A percentile compares a stretch with the other conserved stretches of the same genome.
Evolutionary conservation across 2,113 vertebrate species (phyloP).

Genomic region (Zosterops japonicus): DNA sequence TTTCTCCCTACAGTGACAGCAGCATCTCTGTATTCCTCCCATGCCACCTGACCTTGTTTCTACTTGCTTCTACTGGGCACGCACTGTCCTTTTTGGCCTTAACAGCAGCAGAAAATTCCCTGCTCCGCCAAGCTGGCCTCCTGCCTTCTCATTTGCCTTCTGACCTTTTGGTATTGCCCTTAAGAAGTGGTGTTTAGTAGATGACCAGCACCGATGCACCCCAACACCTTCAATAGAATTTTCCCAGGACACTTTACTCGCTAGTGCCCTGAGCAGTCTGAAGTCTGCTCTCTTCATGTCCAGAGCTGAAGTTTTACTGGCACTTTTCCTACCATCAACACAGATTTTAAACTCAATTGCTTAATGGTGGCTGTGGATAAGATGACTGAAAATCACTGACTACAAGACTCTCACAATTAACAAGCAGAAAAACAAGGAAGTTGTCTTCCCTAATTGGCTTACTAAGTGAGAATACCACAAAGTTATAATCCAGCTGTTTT

Average conservation of each 20-base stretch:
- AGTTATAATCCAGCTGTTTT: not conserved
- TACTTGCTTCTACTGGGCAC: not conserved
- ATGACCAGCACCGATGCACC: not conserved
- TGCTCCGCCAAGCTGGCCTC: not conserved
- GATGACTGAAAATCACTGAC: not conserved
- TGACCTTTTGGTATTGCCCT: not conserved
- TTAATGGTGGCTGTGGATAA: not conserved
- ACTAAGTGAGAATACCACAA: not conserved
- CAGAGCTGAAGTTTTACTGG: not conserved
- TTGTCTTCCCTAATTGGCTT: accelerated
- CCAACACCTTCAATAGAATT: not conserved
- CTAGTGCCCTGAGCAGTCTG: too few species aligned
- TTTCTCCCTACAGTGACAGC: not conserved
- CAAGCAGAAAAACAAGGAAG: not conserved
- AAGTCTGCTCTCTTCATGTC: not conserved
- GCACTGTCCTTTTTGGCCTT: not conserved
- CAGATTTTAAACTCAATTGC: not conserved
- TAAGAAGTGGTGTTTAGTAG: not conserved
- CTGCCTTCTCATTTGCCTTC: not conserved
- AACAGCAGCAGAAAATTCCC: not conserved
- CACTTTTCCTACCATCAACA: not conserved
- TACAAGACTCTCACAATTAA: not conserved
- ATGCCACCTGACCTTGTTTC: not conserved
- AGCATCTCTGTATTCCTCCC: not conserved
- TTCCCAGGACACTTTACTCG: not conserved